Percentiles rank a stretch among this genome's conserved stretches.
Evolutionary conservation across 2,888 invertebrate species (phyloP).

Genomic region (Hermaeophaga mercurialis): DNA sequence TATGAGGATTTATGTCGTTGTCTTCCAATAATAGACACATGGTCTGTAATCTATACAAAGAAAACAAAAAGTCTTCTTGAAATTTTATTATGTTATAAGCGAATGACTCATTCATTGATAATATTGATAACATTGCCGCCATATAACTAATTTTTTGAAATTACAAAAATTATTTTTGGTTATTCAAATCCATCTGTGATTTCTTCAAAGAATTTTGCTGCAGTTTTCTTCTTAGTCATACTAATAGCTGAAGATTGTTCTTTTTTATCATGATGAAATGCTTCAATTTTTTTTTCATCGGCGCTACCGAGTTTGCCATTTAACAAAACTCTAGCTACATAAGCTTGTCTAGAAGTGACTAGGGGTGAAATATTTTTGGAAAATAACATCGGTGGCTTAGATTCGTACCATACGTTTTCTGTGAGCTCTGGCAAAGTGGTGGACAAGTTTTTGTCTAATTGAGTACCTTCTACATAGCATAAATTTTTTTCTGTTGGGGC

Average conservation of each 20-base stretch:
- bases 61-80: too few relatives aligned
- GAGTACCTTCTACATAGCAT: conserved; percentile 45
- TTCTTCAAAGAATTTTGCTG: conserved; percentile 34
- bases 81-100: too few relatives aligned
- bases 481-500: conserved; percentile 34
- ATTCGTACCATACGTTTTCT: conserved; percentile 46
- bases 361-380: conserved; percentile 35
- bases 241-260: conserved; percentile 23
- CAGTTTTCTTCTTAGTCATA: conserved; percentile 34
- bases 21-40: too few relatives aligned
- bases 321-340: conserved; percentile 44
- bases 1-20: too few relatives aligned
- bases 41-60: too few relatives aligned
- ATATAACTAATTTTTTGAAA: too few relatives aligned
- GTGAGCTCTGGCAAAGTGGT: conserved; percentile 34
- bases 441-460: conserved; percentile 39
- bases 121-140: too few relatives aligned
- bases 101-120: too few relatives aligned
- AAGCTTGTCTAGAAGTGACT: conserved; percentile 47
- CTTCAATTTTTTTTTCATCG: background rate
- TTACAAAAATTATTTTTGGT: too few relatives aligned
- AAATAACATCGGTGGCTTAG: conserved; percentile 43
- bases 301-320: conserved; percentile 38
- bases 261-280: background rate
- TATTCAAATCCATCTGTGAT: background rate